phyloP scores from a whole-genome alignment of 2,888 invertebrate genomes.

The Papilio gigon region DNA sequence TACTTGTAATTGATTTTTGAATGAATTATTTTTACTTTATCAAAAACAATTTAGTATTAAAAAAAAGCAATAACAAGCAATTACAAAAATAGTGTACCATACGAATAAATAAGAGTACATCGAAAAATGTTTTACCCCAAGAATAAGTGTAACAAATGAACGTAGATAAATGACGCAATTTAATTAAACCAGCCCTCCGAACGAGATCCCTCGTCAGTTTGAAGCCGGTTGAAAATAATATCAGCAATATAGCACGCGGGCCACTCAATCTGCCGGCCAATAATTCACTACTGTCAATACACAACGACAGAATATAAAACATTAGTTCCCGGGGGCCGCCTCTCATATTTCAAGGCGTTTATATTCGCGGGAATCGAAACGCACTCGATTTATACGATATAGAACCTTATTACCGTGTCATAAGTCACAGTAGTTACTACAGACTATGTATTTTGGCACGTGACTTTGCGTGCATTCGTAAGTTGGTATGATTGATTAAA shows the following conservation, averaged over 20 bases:
- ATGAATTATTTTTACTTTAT: too few species aligned
- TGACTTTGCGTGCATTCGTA: slow-evolving; percentile 67
- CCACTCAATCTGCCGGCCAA: slow-evolving; percentile 64
- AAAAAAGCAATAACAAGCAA: not conserved
- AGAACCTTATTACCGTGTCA: not conserved
- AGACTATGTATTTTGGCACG: not conserved
- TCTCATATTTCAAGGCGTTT: slow-evolving; percentile 65
- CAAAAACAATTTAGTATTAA: too few species aligned
- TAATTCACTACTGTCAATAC: slow-evolving; percentile 75
- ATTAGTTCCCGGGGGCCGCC: slow-evolving; percentile 62
- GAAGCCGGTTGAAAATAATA: slow-evolving; percentile 41
- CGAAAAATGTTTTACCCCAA: slow-evolving; percentile 11
- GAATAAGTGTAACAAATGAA: slow-evolving; percentile 33
- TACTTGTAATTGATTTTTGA: too few species aligned
- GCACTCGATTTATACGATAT: slow-evolving; percentile 36
- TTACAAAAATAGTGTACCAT: not conserved
- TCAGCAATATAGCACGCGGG: slow-evolving; percentile 43
- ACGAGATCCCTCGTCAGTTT: slow-evolving; percentile 39
- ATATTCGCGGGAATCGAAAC: slow-evolving; percentile 8
- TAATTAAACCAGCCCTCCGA: slow-evolving; percentile 37
- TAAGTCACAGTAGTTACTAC: not conserved
- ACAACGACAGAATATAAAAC: slow-evolving; percentile 74
- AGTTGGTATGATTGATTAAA: slow-evolving; percentile 71
- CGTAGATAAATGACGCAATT: slow-evolving; percentile 40
- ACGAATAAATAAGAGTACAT: not conserved